These are phyloP conservation scores for Microplitis mediator DNA, from an alignment of 1,140 invertebrate species.

Conservation along the genomic window DNA sequence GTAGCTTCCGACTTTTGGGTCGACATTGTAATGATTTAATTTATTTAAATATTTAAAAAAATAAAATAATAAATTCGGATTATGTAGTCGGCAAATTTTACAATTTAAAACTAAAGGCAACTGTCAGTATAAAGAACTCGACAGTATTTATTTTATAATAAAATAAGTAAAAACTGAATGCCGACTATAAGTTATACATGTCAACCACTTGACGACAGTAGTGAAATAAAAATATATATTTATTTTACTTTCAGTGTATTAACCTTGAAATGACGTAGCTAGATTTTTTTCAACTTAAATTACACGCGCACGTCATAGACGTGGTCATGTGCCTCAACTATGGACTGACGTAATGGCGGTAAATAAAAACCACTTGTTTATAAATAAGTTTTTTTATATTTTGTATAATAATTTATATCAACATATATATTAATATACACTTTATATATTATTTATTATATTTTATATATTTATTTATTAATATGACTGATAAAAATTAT, in stretches of 20 bases:
- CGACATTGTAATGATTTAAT: neutral
- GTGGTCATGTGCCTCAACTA: too few relatives aligned
- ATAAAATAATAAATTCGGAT: neutral
- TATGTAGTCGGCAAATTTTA: neutral
- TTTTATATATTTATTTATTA: too few relatives aligned
- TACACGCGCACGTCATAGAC: too few relatives aligned
- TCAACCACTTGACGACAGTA: neutral
- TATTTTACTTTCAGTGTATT: neutral
- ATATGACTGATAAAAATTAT: too few relatives aligned
- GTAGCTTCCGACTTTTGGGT: constrained; percentile 33
- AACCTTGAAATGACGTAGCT: too few relatives aligned
- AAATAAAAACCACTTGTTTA: too few relatives aligned
- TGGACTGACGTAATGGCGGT: too few relatives aligned
- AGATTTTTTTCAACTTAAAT: too few relatives aligned
- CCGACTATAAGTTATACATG: neutral
- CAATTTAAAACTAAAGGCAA: neutral
- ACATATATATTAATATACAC: too few relatives aligned
- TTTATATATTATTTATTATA: too few relatives aligned
- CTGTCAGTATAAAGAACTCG: neutral
- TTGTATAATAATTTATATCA: too few relatives aligned
- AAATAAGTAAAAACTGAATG: neutral
- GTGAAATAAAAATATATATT: neutral
- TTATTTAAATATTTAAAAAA: neutral
- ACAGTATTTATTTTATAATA: neutral
- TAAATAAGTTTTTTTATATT: too few relatives aligned